Conservation (phyloP, 2,888 invertebrate genomes). For the Mythimna pallens region DNA sequence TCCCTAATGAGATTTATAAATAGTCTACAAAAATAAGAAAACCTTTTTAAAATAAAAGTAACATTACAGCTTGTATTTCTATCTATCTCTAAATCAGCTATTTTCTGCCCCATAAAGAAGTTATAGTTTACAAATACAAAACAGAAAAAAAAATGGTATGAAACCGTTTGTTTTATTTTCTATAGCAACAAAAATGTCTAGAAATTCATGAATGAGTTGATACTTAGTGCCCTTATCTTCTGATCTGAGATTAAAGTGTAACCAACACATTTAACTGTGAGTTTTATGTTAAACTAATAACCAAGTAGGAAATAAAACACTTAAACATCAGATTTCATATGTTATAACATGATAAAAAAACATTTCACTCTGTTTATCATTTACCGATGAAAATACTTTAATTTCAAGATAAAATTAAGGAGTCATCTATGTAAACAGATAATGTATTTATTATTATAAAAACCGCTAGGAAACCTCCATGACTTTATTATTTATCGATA, state of each 20-base stretch:
- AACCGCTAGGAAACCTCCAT: too few species aligned
- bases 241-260: conserved; percentile 22
- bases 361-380: conserved; percentile 6
- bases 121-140: neutral
- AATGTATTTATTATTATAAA: neutral
- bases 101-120: too few species aligned
- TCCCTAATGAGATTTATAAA: too few species aligned
- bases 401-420: neutral
- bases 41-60: too few species aligned
- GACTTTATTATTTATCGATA: too few species aligned
- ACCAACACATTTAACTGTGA: neutral
- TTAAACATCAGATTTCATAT: conserved; percentile 1
- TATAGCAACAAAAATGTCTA: neutral
- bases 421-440: neutral
- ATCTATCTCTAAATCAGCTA: too few species aligned
- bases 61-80: too few species aligned
- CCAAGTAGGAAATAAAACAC: conserved; percentile 31
- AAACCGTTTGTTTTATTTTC: neutral
- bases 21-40: too few species aligned
- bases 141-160: too few species aligned
- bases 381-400: conserved; percentile 10
- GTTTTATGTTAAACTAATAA: conserved; percentile 3
- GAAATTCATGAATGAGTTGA: conserved; percentile 20
- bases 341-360: conserved; percentile 15
- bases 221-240: neutral